Percentiles rank a stretch among this genome's conserved stretches.
phyloP scores from a whole-genome alignment of 2,113 vertebrate genomes.

The Platichthys flesus region DNA sequence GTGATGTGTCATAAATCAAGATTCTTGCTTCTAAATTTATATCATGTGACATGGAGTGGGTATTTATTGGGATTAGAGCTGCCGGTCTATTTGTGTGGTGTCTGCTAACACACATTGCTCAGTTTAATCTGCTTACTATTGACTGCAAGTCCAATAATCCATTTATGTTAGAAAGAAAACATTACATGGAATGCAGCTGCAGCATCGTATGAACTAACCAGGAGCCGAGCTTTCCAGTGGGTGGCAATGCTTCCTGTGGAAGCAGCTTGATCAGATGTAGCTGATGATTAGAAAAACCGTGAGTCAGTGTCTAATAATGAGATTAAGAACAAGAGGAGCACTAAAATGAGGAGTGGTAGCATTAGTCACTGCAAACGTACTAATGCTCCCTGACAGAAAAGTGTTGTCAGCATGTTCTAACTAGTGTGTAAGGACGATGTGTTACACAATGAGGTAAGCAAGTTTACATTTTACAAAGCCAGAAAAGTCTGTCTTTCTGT shows the following conservation, averaged over 20 bases:
- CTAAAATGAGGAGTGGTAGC: background rate
- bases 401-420: background rate
- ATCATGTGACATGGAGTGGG: conserved; percentile 57
- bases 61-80: conserved; percentile 72
- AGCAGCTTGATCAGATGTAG: conserved; percentile 7
- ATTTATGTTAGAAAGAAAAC: conserved; percentile 67
- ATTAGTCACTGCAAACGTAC: background rate
- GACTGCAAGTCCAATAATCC: conserved; percentile 73
- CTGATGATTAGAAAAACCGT: background rate
- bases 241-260: conserved; percentile 11
- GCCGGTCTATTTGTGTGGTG: conserved; percentile 59
- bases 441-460: background rate
- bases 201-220: conserved; percentile 45
- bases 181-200: conserved; percentile 54
- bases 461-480: background rate
- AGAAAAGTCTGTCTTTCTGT: background rate
- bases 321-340: conserved; percentile 2
- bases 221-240: conserved; percentile 15
- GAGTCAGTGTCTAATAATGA: conserved; percentile 11
- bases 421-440: background rate
- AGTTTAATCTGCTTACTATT: conserved; percentile 75
- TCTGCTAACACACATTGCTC: conserved; percentile 68
- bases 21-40: conserved; percentile 38
- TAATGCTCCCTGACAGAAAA: background rate
- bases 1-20: conserved; percentile 4